Percentiles rank a stretch among this genome's conserved stretches.
These are phyloP conservation scores for Drosophila mettleri DNA, from an alignment of 2,888 invertebrate species.

Conservation along the genomic window DNA sequence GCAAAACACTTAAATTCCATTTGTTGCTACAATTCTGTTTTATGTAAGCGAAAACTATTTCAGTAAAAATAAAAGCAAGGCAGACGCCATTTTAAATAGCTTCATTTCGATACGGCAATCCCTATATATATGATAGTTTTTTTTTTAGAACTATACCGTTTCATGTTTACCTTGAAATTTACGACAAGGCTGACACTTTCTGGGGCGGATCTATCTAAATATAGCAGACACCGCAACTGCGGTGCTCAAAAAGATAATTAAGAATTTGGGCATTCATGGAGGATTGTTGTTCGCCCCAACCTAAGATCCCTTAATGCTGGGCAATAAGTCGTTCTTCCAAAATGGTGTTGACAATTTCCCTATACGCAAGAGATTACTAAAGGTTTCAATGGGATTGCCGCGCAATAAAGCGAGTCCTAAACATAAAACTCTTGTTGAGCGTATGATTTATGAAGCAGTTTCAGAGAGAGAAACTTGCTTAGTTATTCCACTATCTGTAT, in stretches of 20 bases:
- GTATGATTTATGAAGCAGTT: constrained; percentile 19
- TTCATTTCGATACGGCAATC: constrained; percentile 28
- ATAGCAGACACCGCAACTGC: constrained; percentile 48
- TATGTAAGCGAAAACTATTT: constrained; percentile 64
- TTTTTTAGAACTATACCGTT: background rate
- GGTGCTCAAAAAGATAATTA: constrained; percentile 1
- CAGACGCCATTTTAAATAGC: constrained; percentile 59
- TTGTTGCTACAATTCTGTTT: constrained; percentile 61
- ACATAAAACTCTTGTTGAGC: background rate
- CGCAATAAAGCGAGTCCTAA: background rate
- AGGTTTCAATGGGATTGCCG: constrained; percentile 13
- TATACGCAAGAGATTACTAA: constrained; percentile 23
- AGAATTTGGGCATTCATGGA: constrained; percentile 27
- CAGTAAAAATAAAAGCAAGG: constrained; percentile 24
- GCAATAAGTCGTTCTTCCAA: constrained; percentile 50
- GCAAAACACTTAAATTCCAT: constrained; percentile 65
- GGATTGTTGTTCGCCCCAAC: constrained; percentile 16
- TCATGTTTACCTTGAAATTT: constrained; percentile 72
- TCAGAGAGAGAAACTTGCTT: no score
- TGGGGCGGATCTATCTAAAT: constrained; percentile 39
- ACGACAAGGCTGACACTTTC: constrained; percentile 58
- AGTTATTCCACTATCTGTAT: no score
- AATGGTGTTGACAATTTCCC: constrained; percentile 64
- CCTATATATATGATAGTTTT: background rate
- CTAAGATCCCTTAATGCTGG: constrained; percentile 23